A percentile compares a stretch with the other conserved stretches of the same genome.
Conservation (phyloP, 2,888 invertebrate species). For the Sinotaia quadrata region DNA sequence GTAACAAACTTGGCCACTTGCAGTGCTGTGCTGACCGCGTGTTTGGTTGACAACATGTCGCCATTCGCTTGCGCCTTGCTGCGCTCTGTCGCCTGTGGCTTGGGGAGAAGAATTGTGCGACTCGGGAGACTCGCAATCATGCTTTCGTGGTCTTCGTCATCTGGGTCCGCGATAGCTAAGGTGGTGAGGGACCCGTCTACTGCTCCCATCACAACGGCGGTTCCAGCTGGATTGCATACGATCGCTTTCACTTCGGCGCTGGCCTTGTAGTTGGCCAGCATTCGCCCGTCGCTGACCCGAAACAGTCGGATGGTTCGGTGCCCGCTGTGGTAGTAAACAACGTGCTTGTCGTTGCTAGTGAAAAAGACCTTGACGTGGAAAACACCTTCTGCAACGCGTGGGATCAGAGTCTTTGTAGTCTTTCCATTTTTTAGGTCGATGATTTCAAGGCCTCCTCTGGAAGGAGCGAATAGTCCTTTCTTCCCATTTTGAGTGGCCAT, state of each 20-base stretch:
- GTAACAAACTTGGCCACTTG: slow-evolving; percentile 68
- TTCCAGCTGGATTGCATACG: slow-evolving; percentile 64
- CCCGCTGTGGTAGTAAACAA: slow-evolving; percentile 97
- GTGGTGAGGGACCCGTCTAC: slow-evolving; percentile 95
- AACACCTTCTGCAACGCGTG: slow-evolving; percentile 92
- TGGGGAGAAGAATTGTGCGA: slow-evolving; percentile 47
- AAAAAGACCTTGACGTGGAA: slow-evolving; percentile 93
- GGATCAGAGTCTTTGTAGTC: slow-evolving; percentile 90
- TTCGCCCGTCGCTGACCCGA: slow-evolving; percentile 88
- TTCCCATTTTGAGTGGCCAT: slow-evolving; percentile 77
- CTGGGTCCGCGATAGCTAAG: slow-evolving; percentile 83
- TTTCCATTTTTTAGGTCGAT: slow-evolving; percentile 90
- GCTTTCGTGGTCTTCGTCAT: slow-evolving; percentile 57
- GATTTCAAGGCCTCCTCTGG: slow-evolving; percentile 91
- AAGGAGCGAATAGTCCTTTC: slow-evolving; percentile 91
- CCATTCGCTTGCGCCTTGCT: slow-evolving; percentile 41
- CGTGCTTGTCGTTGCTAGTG: slow-evolving; percentile 93
- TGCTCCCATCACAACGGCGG: slow-evolving; percentile 82
- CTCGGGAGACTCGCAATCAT: slow-evolving; percentile 62
- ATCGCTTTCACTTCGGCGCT: slow-evolving; percentile 69
- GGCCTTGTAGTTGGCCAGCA: slow-evolving; percentile 86
- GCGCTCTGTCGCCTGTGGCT: slow-evolving; percentile 39
- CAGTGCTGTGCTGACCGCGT: slow-evolving; percentile 62
- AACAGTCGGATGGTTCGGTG: slow-evolving; percentile 94
- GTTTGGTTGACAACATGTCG: slow-evolving; percentile 52